Evolutionary conservation across 2,888 invertebrate genomes (phyloP).

Genomic region (Acanthosoma haemorrhoidale): DNA sequence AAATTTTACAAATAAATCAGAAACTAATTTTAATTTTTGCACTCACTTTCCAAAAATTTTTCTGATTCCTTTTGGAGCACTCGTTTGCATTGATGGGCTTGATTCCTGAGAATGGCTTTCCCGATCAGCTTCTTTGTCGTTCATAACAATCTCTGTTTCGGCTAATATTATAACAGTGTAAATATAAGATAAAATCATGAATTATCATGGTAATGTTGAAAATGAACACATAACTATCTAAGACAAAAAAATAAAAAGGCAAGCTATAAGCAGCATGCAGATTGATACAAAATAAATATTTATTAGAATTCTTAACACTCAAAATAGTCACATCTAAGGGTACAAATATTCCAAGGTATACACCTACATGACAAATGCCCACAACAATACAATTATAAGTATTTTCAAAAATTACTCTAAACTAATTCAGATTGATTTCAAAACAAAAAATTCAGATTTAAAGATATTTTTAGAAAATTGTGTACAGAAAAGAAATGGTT

Average conservation of each 20-base stretch:
- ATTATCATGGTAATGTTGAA: not conserved
- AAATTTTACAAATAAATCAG: not conserved
- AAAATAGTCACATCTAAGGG: no score
- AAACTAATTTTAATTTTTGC: not conserved
- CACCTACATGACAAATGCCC: no score
- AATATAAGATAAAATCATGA: slow-evolving; percentile 11
- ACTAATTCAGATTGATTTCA: no score
- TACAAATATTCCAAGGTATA: not conserved
- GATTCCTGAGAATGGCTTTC: slow-evolving; percentile 48
- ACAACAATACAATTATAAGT: no score
- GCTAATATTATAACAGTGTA: slow-evolving; percentile 49
- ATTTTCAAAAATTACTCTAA: no score
- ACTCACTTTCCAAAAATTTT: slow-evolving; percentile 58
- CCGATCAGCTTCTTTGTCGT: slow-evolving; percentile 39
- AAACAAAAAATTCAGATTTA: no score
- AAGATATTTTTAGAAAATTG: no score
- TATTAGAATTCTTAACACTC: no score
- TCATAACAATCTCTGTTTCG: slow-evolving; percentile 54
- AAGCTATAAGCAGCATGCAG: slow-evolving; percentile 9
- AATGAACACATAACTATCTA: not conserved
- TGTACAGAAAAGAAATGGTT: no score
- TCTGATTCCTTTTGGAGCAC: slow-evolving; percentile 58
- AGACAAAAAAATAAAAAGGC: not conserved
- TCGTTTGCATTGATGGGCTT: slow-evolving; percentile 49
- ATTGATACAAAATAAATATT: not conserved